Base-by-base conservation (phyloP, 2,888 invertebrate species). In the Lithophane semibrunnea region DNA sequence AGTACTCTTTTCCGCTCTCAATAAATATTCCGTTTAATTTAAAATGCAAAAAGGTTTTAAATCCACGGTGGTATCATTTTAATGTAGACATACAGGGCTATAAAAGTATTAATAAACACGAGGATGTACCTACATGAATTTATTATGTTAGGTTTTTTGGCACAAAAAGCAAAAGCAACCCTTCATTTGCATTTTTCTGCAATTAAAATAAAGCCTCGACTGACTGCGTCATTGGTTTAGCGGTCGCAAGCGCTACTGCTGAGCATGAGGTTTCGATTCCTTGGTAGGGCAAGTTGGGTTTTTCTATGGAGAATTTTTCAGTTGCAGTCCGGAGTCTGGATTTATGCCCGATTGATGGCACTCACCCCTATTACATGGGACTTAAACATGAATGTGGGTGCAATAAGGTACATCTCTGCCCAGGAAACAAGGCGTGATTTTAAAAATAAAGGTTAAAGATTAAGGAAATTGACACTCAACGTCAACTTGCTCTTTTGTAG, bases 41-140 rank as follows among this genome's bases (percentile, higher is more conserved):
- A 73, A 86, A 84, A 81, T 86, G 77, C 86, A 82, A 78, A 87
- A 86, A 70, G 67, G 64, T 66, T 84, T 78, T 74, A 81, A 79
- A 77, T 81, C 65, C 56, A 66, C 73, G 49, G 16, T 54, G 16
- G 64, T 67, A 75, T 79, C 44, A 64, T 70, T 75, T 77, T 66
- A 68, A 73, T 73, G 65, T 75, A 56, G 49, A 64, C 21, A 65
- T 29, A 24, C 52, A 69, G 7, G 24, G 4, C 52, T 52, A 44
- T 61, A 63, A 69, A 75, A 67, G 44, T 61, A 74, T 76, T 49
- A 42, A 63, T 21, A 37, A 24, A 49, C 13, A 66, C 1, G 3
- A 64, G 2, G 24, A 21, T 37, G n/a, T 60, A 16, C 24, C 13
- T 37, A 18, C 8, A 52, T 79, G 21, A 24, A 24, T 37, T 3